A percentile compares a stretch with the other conserved stretches of the same genome.
Evolutionary conservation across 2,888 invertebrate genomes (phyloP).

Genomic region (Acronicta alni): DNA sequence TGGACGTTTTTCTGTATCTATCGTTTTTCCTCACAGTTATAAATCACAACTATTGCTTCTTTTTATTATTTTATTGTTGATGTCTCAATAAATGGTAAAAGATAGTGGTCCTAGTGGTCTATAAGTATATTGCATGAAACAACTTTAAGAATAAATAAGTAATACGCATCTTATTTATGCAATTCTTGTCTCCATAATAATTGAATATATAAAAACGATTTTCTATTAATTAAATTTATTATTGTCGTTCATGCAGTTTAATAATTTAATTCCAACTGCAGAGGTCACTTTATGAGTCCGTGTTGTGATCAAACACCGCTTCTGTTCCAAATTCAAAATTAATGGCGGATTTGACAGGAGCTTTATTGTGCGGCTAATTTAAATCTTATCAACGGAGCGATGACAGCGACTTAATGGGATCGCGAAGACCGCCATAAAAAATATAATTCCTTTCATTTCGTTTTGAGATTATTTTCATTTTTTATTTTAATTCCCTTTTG

Average conservation of each 20-base stretch:
- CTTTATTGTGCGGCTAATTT: conserved; percentile 88
- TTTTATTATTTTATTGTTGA: too few species aligned
- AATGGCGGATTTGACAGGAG: conserved; percentile 89
- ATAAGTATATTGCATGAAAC: too few species aligned
- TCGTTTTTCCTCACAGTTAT: too few species aligned
- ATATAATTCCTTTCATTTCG: conserved; percentile 73
- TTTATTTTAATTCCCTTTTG: conserved; percentile 63
- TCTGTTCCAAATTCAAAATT: conserved; percentile 87
- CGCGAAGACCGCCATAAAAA: conserved; percentile 80
- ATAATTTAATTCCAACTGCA: conserved; percentile 33
- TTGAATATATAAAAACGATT: background rate
- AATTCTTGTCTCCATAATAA: background rate
- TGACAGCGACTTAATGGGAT: conserved; percentile 88
- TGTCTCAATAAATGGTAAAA: too few species aligned
- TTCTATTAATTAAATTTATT: background rate
- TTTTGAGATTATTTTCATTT: conserved; percentile 55
- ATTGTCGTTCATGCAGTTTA: background rate
- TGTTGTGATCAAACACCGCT: conserved; percentile 66
- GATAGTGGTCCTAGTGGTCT: too few species aligned
- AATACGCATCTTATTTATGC: too few species aligned
- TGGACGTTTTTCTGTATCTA: too few species aligned
- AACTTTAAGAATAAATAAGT: too few species aligned
- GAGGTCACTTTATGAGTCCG: conserved; percentile 59
- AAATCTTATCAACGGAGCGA: conserved; percentile 88
- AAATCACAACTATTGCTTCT: too few species aligned